Base-by-base conservation (phyloP, 2,113 vertebrate genomes). In the Pyrgilauda ruficollis region DNA sequence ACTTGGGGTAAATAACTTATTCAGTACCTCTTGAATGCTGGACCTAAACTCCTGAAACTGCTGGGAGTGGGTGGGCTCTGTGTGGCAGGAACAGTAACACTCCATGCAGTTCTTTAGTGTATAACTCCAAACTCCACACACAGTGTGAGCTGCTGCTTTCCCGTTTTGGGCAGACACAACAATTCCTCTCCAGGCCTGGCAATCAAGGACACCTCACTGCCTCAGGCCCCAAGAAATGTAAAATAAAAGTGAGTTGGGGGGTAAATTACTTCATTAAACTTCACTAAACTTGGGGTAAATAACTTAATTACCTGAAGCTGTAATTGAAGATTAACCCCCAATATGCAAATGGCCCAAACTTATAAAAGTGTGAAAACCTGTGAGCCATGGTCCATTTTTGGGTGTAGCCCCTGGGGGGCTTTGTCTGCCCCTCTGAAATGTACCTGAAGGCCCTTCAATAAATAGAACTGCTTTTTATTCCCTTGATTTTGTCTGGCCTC, bases 341-440 rank as follows among this genome's bases (percentile, higher is more conserved):
- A 11, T 22, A 2, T 22, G 30, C 14, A 78, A 64, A 64, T 13
- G 30, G 7, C 1, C 23, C 47, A 22, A 78, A 43, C 2, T 53
- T 28, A n/a, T 7, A 10, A 22, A 77, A n/a, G 10, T 63, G 23
- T 63, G 23, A 16, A 77, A 52, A 17, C 30, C 13, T 1, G 1
- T 26, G 35, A 39, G 1, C 33, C 1, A 0, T 28, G 0, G 2
- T 37, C 3, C 28, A 41, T 62, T 77, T 39, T 62, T n/a, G 18
- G 14, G 10, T 78, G 75, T 1, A 63, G 17, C 6, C 24, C 47
- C 30, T 52, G 22, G 11, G 8, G 1, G 15, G 5, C 7, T 53
- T 28, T 0, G 0, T 13, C 31, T 35, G 24, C 24, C 31, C 5
- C n/a, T n/a, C n/a, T n/a, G 0, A 18, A 43, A 43, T 43, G 39